These are phyloP conservation scores for Halictus rubicundus DNA, from an alignment of 1,140 invertebrate genomes.

Conservation along the genomic window DNA sequence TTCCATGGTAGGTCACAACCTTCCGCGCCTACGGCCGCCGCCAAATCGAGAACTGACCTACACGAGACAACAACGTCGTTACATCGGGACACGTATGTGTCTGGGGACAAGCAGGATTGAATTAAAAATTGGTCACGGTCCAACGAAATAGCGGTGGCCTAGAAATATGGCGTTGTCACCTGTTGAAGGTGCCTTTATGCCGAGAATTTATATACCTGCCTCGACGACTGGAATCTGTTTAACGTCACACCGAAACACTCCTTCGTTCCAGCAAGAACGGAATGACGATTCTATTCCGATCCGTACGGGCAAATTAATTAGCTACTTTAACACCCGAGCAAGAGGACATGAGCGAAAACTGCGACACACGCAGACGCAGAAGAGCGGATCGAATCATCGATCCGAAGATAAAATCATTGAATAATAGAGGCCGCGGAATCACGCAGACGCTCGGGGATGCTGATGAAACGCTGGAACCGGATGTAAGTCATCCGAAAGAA, in stretches of 20 bases:
- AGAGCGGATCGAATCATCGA: too few relatives aligned
- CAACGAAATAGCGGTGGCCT: background rate
- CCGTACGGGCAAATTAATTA: too few relatives aligned
- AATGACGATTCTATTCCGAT: too few relatives aligned
- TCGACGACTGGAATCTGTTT: background rate
- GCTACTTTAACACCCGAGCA: too few relatives aligned
- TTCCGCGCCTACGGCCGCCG: background rate
- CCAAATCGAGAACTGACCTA: conserved; percentile 65
- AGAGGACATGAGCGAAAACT: too few relatives aligned
- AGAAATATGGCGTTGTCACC: conserved; percentile 5
- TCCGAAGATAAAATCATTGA: too few relatives aligned
- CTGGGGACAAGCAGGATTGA: background rate
- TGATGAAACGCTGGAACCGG: too few relatives aligned
- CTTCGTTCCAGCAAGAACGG: too few relatives aligned
- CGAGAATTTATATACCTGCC: background rate
- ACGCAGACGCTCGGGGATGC: too few relatives aligned
- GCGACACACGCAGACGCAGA: too few relatives aligned
- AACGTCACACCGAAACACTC: background rate
- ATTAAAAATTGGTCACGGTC: conserved; percentile 19
- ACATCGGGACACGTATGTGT: background rate
- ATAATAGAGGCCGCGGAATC: too few relatives aligned
- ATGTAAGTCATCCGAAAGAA: too few relatives aligned
- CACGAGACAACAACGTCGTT: conserved; percentile 33
- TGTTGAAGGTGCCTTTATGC: conserved; percentile 7
- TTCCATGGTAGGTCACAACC: background rate